These are phyloP conservation scores for mouse (Mus musculus) DNA, from an alignment of 2,113 vertebrate genomes.

Conservation along the genomic window GRCm39 chr1:50471501-50472000, in stretches of 20 bases:
- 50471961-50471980: background rate
- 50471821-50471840: background rate
- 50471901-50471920: background rate
- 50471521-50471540: background rate
- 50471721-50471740: background rate
- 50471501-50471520: background rate
- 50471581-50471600: too few species aligned
- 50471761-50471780: background rate
- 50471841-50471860: background rate
- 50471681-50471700: background rate
- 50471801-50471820: background rate
- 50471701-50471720: background rate
- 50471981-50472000: background rate
- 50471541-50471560: too few species aligned
- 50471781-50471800: background rate
- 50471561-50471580: too few species aligned
- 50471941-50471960: background rate
- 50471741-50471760: background rate
- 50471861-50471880: background rate
- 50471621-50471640: too few species aligned
- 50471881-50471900: background rate
- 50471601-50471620: too few species aligned
- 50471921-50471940: background rate
- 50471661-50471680: background rate
- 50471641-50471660: background rate